Evolutionary conservation across 2,888 invertebrate genomes (phyloP).

Genomic region (Trichogramma evanescens): DNA sequence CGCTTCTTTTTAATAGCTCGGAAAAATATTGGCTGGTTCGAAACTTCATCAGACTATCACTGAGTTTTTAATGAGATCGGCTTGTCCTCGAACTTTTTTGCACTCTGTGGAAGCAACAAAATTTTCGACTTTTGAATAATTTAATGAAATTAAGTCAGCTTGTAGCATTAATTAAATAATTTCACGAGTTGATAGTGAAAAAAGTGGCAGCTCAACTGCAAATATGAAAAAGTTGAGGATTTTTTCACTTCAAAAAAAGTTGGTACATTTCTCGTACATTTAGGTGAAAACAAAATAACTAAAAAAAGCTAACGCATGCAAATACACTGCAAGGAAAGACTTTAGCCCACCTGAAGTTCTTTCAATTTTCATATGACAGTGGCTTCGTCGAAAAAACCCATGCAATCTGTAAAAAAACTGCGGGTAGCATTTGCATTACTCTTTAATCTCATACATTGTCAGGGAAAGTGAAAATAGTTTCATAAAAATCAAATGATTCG

Average conservation of each 20-base stretch:
- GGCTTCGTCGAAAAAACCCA: background rate
- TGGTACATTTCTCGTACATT: slow-evolving; percentile 14
- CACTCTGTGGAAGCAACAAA: background rate
- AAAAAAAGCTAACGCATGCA: background rate
- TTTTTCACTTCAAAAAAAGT: slow-evolving; percentile 7
- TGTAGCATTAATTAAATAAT: too few species aligned
- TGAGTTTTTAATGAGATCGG: background rate
- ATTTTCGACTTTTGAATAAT: background rate
- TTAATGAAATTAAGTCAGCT: too few species aligned
- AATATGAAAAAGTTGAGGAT: slow-evolving; percentile 5
- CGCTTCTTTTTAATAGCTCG: too few species aligned
- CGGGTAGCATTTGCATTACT: slow-evolving; percentile 5
- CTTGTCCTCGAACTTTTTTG: background rate
- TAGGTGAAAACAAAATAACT: slow-evolving; percentile 7
- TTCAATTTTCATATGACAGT: background rate
- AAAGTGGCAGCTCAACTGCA: too few species aligned
- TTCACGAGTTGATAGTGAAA: too few species aligned
- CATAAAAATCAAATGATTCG: too few species aligned
- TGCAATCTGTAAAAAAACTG: slow-evolving; percentile 11
- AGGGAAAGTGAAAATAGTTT: too few species aligned
- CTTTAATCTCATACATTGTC: too few species aligned
- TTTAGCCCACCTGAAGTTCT: background rate
- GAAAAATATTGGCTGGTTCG: too few species aligned
- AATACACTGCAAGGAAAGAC: background rate
- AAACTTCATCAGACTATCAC: background rate